Evolutionary conservation across 2,797 vertebrate species (phyloP).

Genomic region (Stomatorhinus walkeri): DNA sequence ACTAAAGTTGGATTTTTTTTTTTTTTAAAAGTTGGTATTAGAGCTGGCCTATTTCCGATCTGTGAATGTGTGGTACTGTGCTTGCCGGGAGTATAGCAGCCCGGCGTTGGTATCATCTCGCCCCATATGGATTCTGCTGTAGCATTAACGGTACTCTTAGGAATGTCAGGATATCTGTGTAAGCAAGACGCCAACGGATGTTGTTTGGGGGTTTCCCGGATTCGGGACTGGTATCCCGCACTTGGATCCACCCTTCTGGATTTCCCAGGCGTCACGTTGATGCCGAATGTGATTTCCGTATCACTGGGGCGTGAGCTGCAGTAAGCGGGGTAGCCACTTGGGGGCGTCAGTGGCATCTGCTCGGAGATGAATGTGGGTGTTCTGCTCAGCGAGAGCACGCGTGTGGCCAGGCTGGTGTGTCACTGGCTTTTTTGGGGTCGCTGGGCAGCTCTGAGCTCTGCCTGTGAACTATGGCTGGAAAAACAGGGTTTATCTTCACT

Average conservation of each 20-base stretch:
- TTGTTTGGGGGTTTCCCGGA: not conserved
- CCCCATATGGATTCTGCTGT: not conserved
- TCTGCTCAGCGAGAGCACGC: not conserved
- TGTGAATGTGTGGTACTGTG: not conserved
- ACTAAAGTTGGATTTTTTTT: not conserved
- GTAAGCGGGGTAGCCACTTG: not conserved
- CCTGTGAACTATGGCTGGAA: conserved; percentile 32
- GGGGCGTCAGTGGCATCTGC: not conserved
- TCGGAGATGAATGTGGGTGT: not conserved
- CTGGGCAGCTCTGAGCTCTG: conserved; percentile 14
- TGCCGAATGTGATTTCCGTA: conserved; percentile 34
- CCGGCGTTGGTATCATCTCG: not conserved
- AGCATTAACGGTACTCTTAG: not conserved
- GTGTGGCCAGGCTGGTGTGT: conserved; percentile 22
- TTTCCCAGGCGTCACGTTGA: not conserved
- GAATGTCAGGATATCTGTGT: not conserved
- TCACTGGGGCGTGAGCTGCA: not conserved
- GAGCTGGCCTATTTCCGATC: not conserved
- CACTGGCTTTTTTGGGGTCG: not conserved
- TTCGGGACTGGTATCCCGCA: not conserved
- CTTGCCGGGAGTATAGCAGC: not conserved
- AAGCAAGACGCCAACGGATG: not conserved
- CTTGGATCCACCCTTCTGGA: not conserved
- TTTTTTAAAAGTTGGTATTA: not conserved
- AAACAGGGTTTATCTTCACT: conserved; percentile 52